Base-by-base conservation (phyloP, 1,140 invertebrate genomes). In the Drosophila virilis region DNA sequence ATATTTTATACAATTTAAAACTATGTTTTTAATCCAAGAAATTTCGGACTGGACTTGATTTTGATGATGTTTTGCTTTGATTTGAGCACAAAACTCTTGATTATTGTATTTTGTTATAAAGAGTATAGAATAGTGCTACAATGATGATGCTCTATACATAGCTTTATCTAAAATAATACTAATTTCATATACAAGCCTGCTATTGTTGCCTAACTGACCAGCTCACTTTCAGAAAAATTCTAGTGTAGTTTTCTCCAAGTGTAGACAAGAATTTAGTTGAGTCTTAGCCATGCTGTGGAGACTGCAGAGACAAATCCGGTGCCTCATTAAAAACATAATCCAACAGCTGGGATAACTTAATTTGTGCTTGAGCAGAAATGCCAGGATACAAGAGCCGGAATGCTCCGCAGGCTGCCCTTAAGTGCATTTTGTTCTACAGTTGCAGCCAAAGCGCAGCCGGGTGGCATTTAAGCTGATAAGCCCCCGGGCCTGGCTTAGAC, bases 401-500 rank as follows among this genome's bases (percentile, higher is more conserved):
- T 3, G 9, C 42, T 33, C 69, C 42, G 50, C 38, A 12, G 42
- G 32, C 32, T 35, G 54, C 12, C 9, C 28, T 67, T 60, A 67
- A 73, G 38, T 67, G 83, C 75, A 75, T 82, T 73, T 62, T 32
- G 58, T 57, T 58, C 50, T 51, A 45, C 42, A 60, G 77, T 40
- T 52, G 54, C 70, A 73, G 13, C 48, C 9, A 6, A 22, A 45
- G 40, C 48, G 22, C 2, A 3, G 22, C 22, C 22, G 50, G 50
- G 40, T 32, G n/a, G 52, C 62, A 48, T 46, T 46, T 51, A 80
- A 85, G 69, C 68, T 64, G 66, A 78, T 83, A 76, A 78, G 72
- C 50, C 67, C 57, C 52, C 45, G 43, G 37, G 52, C 32, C 17
- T 8, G 10, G 57, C 33, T 67, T 48, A 40, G 43, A 28, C 22